Conservation (phyloP, 2,797 vertebrate species). For the Anas bahamensis region DNA sequence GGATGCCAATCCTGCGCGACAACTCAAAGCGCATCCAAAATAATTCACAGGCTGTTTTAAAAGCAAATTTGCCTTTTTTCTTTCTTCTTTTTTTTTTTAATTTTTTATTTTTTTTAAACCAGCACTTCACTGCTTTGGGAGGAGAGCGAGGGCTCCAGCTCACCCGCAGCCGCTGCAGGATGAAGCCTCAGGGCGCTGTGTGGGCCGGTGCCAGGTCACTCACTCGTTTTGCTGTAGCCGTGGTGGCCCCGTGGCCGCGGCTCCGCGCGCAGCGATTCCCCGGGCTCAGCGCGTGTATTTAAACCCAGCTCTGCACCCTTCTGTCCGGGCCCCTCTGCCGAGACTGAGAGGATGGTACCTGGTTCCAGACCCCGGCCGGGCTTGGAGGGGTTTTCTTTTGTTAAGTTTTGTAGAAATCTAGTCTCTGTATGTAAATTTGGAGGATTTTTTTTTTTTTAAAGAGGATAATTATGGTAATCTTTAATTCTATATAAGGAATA, state of each 20-base stretch:
- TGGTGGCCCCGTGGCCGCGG: conserved; percentile 72
- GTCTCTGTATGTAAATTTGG: conserved; percentile 90
- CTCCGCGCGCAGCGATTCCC: conserved; percentile 79
- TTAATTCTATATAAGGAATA: conserved; percentile 81
- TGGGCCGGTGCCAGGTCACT: not conserved
- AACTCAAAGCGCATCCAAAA: conserved; percentile 5
- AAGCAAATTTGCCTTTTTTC: not conserved
- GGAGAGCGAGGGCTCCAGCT: conserved; percentile 32
- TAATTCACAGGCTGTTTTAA: not conserved
- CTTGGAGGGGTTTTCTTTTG: conserved; percentile 77
- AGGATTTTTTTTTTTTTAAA: conserved; percentile 78
- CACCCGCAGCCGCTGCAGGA: not conserved
- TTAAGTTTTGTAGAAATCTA: conserved; percentile 83
- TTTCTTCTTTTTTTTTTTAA: not conserved
- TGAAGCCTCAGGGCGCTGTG: not conserved
- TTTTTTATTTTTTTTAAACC: not conserved
- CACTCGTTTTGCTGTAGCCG: not conserved
- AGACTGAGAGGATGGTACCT: conserved; percentile 72
- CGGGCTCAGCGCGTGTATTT: conserved; percentile 86
- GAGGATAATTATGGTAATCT: conserved; percentile 84
- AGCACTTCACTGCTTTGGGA: conserved; percentile 72
- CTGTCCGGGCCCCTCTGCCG: conserved; percentile 31
- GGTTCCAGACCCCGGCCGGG: conserved; percentile 85
- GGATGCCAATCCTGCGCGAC: not conserved
- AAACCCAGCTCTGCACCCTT: conserved; percentile 50